A percentile compares a stretch with the other conserved stretches of the same genome.
These are phyloP conservation scores for Notothenia rossii DNA, from an alignment of 2,113 vertebrate species.

Conservation along the genomic window DNA sequence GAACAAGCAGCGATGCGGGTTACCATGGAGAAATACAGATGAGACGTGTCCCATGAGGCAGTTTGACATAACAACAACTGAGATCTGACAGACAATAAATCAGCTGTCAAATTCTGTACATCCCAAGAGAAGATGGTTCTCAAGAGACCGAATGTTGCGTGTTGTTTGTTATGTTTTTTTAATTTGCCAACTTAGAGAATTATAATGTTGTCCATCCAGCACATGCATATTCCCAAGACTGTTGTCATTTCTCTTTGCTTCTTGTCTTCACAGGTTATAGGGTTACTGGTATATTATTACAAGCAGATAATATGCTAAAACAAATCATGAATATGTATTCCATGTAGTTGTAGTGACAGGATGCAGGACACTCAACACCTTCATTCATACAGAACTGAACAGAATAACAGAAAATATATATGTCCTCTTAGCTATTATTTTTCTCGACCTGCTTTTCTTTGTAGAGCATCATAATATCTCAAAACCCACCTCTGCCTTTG, in stretches of 20 bases:
- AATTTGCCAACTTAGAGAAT: not conserved
- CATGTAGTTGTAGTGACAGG: slow-evolving; percentile 5
- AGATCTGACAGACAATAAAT: slow-evolving; percentile 15
- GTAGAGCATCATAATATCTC: not conserved
- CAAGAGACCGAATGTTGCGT: not conserved
- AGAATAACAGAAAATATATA: not conserved
- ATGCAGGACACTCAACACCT: not conserved
- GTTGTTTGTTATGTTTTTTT: not conserved
- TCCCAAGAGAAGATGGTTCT: not conserved
- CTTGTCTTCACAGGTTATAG: not conserved
- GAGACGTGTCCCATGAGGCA: slow-evolving; percentile 18
- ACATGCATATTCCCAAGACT: not conserved
- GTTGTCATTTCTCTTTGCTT: no score
- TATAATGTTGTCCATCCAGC: not conserved
- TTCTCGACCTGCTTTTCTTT: not conserved
- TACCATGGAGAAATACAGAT: slow-evolving; percentile 58
- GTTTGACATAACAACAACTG: not conserved
- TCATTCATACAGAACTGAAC: not conserved
- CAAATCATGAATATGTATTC: not conserved
- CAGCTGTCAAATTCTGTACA: slow-evolving; percentile 15
- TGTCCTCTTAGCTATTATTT: not conserved
- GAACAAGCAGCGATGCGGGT: slow-evolving; percentile 34
- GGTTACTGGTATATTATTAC: not conserved
- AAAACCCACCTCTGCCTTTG: slow-evolving; percentile 3
- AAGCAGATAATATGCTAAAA: not conserved